Base-by-base conservation (phyloP, 92 coral and sea anemone genomes). In the Zoanthus sansibaricus region DNA sequence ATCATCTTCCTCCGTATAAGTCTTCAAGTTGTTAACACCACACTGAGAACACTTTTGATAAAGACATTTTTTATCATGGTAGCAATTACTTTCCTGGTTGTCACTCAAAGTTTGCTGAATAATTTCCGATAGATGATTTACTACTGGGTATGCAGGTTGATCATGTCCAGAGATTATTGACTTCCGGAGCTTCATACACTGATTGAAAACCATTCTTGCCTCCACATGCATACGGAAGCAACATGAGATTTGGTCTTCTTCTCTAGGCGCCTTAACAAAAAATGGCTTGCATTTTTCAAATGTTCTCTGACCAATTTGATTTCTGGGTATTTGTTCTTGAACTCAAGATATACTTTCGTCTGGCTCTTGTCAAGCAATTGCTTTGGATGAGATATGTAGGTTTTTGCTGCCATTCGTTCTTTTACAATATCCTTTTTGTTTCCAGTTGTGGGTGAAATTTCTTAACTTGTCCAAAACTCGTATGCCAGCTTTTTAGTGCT, bases 391-490 rank as follows among this genome's bases (percentile, higher is more conserved):
- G 83, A 10, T 5, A 76, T 42, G 48, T 87, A 90, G 3, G 75
- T 37, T 4, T 90, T 87, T 10, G 91, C 84, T 49, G 75, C 93
- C 8, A 87, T 13, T 12, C 87, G 74, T 15, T 9, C 67, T 59
- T 62, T 89, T 86, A n/a, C n/a, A n/a, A n/a, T 71, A 75, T 87
- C 90, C 56, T 72, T 79, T 16, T 86, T 80, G 51, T 86, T 86
- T 16, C 83, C 83, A 1, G 88, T 90, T 6, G 74, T 61, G 4
- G 87, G 49, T 1, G 87, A 86, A 42, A 86, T 18, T 3, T 77
- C 90, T 5, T 88, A 86, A 56, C 89, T 64, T 15, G 91, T 91
- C 88, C 89, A 91, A 87, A 87, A 91, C 66, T 91, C 86, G 52
- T 87, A 52, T 0, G 89, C 88, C 6, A 74, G 88, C 79, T 30